Percentiles rank a stretch among this genome's conserved stretches.
Evolutionary conservation across 2,888 invertebrate genomes (phyloP).

Genomic region (Entomobrya multifasciata): DNA sequence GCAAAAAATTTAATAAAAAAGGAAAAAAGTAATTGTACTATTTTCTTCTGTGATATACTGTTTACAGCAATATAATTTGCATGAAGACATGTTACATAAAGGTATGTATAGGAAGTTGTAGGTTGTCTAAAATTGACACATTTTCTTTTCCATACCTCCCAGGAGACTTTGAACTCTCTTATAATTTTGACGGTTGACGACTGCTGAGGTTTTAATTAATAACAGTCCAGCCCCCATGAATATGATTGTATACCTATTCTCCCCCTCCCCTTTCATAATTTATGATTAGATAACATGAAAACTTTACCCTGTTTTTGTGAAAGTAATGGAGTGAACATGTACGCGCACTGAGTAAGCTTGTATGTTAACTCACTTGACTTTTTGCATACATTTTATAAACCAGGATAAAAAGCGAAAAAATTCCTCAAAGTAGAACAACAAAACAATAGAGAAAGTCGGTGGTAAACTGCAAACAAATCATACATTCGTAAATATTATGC

Average conservation of each 20-base stretch:
- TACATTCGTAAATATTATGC: constrained; percentile 4
- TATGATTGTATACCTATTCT: constrained; percentile 2
- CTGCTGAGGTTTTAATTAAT: constrained; percentile 76
- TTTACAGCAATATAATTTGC: not conserved
- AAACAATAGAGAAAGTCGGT: not conserved
- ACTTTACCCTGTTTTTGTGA: not conserved
- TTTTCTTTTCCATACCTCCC: constrained; percentile 56
- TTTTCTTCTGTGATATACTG: not conserved
- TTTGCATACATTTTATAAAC: not conserved
- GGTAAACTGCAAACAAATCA: not conserved
- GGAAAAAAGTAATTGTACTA: not conserved
- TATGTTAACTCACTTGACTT: not conserved
- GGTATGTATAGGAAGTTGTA: constrained; percentile 21
- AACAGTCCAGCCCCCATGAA: constrained; percentile 55
- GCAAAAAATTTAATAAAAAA: constrained; percentile 24
- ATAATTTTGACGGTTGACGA: constrained; percentile 63
- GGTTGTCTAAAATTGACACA: constrained; percentile 63
- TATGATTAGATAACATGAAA: constrained; percentile 71
- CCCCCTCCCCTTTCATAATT: constrained; percentile 72
- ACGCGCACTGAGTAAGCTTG: not conserved
- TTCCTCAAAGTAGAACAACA: not conserved
- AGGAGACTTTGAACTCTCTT: constrained; percentile 41
- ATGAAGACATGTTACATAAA: not conserved
- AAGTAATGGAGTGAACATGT: too few species aligned
- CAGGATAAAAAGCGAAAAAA: not conserved